Percentiles rank a stretch among this genome's conserved stretches.
phyloP scores from a whole-genome alignment of 2,888 invertebrate species.

The Amiota communis region DNA sequence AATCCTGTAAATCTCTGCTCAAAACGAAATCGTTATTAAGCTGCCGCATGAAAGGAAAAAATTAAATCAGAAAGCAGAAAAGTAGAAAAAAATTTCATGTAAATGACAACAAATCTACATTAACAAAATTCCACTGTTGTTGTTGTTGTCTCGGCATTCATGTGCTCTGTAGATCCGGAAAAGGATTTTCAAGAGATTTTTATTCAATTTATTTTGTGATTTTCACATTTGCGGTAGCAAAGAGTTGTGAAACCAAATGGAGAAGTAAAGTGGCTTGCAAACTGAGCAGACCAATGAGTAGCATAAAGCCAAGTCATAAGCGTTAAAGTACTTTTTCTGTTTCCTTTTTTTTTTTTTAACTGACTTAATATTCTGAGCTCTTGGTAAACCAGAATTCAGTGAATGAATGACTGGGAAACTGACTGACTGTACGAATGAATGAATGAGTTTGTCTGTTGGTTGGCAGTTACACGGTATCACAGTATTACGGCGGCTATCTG shows the following conservation, averaged over 20 bases:
- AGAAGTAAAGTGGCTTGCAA: background rate
- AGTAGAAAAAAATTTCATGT: background rate
- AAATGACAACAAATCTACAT: background rate
- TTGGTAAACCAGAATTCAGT: background rate
- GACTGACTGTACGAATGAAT: too few species aligned
- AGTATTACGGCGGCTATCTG: too few species aligned
- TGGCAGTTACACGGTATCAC: too few species aligned
- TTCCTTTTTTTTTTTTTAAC: background rate
- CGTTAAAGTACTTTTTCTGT: slow-evolving; percentile 10
- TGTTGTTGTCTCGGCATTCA: background rate
- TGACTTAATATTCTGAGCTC: background rate
- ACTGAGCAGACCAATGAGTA: background rate
- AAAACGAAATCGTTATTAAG: background rate
- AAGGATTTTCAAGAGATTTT: slow-evolving; percentile 28
- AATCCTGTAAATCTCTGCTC: background rate
- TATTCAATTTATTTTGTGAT: slow-evolving; percentile 20
- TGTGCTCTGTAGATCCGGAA: background rate
- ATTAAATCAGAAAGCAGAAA: background rate
- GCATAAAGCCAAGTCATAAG: too few species aligned
- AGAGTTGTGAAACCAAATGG: background rate
- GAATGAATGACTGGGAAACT: too few species aligned
- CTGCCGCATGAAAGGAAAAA: background rate
- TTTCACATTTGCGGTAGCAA: slow-evolving; percentile 14
- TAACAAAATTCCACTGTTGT: background rate
- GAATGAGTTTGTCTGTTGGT: too few species aligned